A percentile compares a stretch with the other conserved stretches of the same genome.
These are phyloP conservation scores for Trichosurus vulpecula DNA, from an alignment of 2,797 vertebrate species.

Conservation along the genomic window DNA sequence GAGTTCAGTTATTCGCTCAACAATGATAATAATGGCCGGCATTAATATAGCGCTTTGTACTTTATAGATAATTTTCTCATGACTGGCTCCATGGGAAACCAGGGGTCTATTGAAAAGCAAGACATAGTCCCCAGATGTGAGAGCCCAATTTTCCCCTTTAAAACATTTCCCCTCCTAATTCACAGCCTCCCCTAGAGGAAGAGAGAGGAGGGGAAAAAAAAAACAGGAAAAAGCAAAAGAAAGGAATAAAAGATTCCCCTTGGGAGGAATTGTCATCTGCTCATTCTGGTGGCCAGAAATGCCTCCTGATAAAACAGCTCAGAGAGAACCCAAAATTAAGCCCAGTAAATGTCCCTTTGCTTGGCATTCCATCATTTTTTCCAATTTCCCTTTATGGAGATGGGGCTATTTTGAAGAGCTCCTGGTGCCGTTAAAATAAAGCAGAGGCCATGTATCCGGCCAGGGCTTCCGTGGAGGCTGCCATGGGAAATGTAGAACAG, in stretches of 20 bases:
- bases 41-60: neutral
- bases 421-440: conserved; percentile 49
- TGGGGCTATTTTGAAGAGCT: conserved; percentile 61
- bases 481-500: conserved; percentile 50
- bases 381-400: conserved; percentile 35
- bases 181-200: neutral
- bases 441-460: conserved; percentile 52
- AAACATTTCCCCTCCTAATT: neutral
- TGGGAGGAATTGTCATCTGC: neutral
- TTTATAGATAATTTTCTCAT: neutral
- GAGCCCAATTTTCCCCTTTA: neutral
- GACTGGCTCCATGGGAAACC: neutral
- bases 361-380: conserved; percentile 30
- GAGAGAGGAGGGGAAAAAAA: neutral
- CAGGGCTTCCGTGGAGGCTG: conserved; percentile 4
- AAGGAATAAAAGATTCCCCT: rapidly evolving
- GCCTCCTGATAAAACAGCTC: neutral
- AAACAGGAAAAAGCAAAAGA: neutral
- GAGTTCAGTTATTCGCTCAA: neutral
- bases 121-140: too few relatives aligned
- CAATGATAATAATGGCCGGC: neutral
- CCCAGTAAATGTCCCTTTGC: neutral
- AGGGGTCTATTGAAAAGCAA: neutral
- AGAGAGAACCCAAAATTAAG: conserved; percentile 2
- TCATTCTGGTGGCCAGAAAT: neutral